phyloP scores from a whole-genome alignment of 2,797 vertebrate species.

The Eidolon dupreanum region DNA sequence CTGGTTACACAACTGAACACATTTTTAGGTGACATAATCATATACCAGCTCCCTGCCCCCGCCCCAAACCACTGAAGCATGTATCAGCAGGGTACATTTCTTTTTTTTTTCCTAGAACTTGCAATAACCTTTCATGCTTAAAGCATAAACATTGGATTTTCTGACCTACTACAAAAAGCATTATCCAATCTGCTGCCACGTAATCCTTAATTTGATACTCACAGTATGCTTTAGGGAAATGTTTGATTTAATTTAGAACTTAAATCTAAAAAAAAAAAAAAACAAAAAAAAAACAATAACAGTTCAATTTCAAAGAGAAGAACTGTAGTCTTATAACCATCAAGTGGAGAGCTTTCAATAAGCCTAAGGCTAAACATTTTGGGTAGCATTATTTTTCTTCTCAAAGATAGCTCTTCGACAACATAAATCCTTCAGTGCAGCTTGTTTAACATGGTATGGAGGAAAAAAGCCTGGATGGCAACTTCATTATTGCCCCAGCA shows the following conservation, averaged over 20 bases:
- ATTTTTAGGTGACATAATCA: not conserved
- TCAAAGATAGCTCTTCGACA: not conserved
- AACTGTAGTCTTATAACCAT: not conserved
- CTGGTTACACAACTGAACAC: not conserved
- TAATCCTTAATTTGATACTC: not conserved
- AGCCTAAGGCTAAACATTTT: not conserved
- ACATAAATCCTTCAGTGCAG: not conserved
- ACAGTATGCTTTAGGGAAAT: not conserved
- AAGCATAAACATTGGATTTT: not conserved
- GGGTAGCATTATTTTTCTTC: not conserved
- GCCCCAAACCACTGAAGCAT: not conserved
- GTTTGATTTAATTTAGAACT: not conserved
- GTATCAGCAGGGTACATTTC: not conserved
- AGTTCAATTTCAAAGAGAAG: not conserved
- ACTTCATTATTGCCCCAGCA: not conserved
- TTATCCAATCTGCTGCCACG: not conserved
- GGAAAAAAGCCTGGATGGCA: not conserved
- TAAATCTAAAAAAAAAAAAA: not conserved
- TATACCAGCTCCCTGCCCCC: not conserved
- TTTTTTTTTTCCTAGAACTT: not conserved
- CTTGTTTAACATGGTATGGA: not conserved
- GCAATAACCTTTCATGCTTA: not conserved
- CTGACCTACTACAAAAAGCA: not conserved
- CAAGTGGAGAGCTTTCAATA: not conserved
- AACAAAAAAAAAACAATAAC: not conserved